phyloP scores from a whole-genome alignment of 2,888 invertebrate genomes.

The Eupithecia vulgata region DNA sequence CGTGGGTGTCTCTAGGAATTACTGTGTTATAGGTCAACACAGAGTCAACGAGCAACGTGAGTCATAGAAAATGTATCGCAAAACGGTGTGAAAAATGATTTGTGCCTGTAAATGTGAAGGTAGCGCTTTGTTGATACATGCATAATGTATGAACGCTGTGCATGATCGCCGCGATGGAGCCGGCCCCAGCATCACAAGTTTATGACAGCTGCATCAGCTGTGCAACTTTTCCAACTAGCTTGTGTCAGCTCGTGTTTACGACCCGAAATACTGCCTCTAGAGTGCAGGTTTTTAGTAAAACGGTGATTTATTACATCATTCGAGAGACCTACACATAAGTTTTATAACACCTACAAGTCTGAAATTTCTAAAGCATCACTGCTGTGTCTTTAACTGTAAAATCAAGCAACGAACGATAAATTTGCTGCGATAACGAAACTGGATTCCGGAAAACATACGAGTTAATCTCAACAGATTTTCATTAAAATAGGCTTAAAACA shows the following conservation, averaged over 20 bases:
- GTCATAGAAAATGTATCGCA: slow-evolving; percentile 14
- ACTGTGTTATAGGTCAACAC: slow-evolving; percentile 33
- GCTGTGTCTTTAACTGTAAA: neutral
- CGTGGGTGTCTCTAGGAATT: slow-evolving; percentile 41
- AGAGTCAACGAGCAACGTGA: slow-evolving; percentile 24
- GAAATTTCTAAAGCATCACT: neutral
- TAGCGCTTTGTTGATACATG: slow-evolving; percentile 36
- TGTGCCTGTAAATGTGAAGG: slow-evolving; percentile 19
- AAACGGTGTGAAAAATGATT: slow-evolving; percentile 15
- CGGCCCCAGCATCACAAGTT: slow-evolving; percentile 46
- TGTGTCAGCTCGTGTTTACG: slow-evolving; percentile 36
- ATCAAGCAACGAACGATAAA: neutral
- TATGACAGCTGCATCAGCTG: slow-evolving; percentile 49
- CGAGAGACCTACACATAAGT: neutral
- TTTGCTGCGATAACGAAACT: neutral
- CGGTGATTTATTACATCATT: slow-evolving; percentile 5
- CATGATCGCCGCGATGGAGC: slow-evolving; percentile 27
- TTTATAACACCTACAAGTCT: neutral
- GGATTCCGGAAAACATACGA: neutral
- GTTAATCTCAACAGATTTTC: neutral
- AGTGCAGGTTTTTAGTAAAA: slow-evolving; percentile 3
- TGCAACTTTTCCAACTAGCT: slow-evolving; percentile 40
- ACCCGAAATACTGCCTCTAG: slow-evolving; percentile 23
- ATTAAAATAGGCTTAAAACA: slow-evolving; percentile 39
- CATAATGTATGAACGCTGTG: slow-evolving; percentile 43